Evolutionary conservation across 2,888 invertebrate genomes (phyloP).

Genomic region (Nephrotoma guestfalica): DNA sequence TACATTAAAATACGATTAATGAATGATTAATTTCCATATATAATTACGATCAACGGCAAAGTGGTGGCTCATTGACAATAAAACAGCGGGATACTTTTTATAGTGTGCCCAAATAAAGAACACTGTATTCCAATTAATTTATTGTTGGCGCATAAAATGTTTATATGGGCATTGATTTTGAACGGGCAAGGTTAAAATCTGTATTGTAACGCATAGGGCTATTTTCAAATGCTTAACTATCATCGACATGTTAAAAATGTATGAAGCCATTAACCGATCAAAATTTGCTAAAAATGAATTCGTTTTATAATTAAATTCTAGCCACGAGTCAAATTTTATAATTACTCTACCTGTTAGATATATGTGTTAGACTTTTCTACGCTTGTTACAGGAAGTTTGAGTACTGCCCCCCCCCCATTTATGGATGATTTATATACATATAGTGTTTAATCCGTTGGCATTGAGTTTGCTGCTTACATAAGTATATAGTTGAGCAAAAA

Average conservation of each 20-base stretch:
- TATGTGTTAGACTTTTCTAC: neutral
- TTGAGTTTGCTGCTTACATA: neutral
- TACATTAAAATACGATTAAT: neutral
- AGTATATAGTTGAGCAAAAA: neutral
- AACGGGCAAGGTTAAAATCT: neutral
- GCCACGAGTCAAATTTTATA: neutral
- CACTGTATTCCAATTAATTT: neutral
- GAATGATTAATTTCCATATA: neutral
- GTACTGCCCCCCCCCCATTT: neutral
- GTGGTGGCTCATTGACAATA: neutral
- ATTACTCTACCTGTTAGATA: neutral
- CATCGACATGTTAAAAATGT: neutral
- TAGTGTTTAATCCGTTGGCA: neutral
- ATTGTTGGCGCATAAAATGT: neutral
- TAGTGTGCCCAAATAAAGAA: neutral
- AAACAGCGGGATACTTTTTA: neutral
- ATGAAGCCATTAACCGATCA: neutral
- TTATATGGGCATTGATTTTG: neutral
- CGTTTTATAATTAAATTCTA: neutral
- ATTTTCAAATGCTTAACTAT: too few relatives aligned
- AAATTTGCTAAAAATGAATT: neutral
- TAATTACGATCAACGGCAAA: neutral
- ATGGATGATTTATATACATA: neutral
- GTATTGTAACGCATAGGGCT: neutral
- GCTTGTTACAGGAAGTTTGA: neutral